phyloP scores from a whole-genome alignment of 2,888 invertebrate genomes.

The Tetropium fuscum region DNA sequence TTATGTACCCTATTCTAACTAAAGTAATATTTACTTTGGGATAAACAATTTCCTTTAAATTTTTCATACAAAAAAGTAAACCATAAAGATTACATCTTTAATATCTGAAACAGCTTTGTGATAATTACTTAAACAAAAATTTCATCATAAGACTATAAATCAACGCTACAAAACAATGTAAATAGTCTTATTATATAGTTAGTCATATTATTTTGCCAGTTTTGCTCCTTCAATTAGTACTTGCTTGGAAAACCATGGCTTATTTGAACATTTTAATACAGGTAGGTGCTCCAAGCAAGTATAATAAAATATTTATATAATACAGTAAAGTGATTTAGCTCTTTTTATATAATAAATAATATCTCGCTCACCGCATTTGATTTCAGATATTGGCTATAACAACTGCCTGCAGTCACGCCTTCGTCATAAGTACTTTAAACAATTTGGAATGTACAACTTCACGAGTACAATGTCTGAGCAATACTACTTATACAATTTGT shows the following conservation, averaged over 20 bases:
- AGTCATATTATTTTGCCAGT: no score
- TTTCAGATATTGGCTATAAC: not conserved
- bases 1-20: not conserved
- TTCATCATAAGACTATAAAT: not conserved
- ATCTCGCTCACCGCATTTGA: no score
- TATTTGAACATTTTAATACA: not conserved
- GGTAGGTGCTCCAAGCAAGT: no score
- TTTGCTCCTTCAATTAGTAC: no score
- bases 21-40: not conserved
- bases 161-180: no score
- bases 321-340: no score
- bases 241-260: not conserved
- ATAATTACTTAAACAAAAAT: not conserved
- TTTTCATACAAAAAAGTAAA: not conserved
- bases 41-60: not conserved
- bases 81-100: not conserved
- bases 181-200: no score
- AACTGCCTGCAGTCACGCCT: not conserved
- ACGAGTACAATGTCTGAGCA: constrained; percentile 4
- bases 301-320: no score
- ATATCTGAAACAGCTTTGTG: not conserved
- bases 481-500: not conserved
- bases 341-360: no score
- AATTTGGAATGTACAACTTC: not conserved
- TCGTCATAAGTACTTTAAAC: not conserved